Percentiles rank a stretch among this genome's conserved stretches.
Conservation (phyloP, 1,140 invertebrate genomes). For the Dendrolimus punctatus region DNA sequence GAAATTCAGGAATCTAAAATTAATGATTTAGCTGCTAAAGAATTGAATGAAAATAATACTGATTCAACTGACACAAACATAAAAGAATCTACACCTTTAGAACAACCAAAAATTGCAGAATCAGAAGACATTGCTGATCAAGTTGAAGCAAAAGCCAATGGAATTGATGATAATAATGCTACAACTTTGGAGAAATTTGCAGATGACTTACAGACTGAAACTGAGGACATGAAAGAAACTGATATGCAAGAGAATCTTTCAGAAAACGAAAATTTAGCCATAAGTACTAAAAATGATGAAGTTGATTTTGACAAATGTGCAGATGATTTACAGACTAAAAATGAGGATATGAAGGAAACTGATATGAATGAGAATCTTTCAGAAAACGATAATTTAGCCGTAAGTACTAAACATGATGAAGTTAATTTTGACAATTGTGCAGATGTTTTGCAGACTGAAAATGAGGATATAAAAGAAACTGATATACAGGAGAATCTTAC, state of each 20-base stretch:
- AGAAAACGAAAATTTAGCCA: background rate
- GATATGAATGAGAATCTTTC: conserved; percentile 2
- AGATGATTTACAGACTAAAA: conserved; percentile 11
- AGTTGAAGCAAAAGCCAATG: conserved; percentile 6
- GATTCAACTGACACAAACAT: background rate
- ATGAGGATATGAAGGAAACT: conserved; percentile 10
- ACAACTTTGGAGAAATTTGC: background rate
- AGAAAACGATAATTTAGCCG: background rate
- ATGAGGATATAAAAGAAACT: background rate
- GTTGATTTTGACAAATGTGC: no score
- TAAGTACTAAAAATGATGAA: no score
- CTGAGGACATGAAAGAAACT: background rate
- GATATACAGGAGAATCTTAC: background rate
- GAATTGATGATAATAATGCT: conserved; percentile 5
- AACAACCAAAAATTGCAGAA: no score
- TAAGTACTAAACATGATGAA: background rate
- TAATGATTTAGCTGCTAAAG: background rate
- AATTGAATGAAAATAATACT: conserved; percentile 2
- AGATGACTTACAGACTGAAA: background rate
- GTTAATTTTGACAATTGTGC: background rate
- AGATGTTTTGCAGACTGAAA: background rate
- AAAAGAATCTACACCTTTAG: no score
- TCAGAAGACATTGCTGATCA: no score
- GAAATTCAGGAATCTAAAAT: background rate
- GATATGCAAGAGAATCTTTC: background rate